Base-by-base conservation (phyloP, 2,113 vertebrate species). In the Carassius auratus region DNA sequence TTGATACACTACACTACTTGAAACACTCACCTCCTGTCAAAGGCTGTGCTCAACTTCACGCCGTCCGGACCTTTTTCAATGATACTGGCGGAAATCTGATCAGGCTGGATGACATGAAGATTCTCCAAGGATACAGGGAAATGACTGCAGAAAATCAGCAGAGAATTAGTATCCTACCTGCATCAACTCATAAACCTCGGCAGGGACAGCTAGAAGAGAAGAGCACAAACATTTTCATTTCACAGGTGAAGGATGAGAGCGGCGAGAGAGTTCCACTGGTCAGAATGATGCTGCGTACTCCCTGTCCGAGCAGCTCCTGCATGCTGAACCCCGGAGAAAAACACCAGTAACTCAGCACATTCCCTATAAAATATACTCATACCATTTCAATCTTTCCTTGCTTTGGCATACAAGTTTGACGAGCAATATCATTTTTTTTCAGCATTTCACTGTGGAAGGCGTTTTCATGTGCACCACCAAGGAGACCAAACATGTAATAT, bases 321-420 rank as follows among this genome's bases (percentile, higher is more conserved):
- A 99, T 98, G 90, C 96, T 97, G 94, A 95, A 96, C 3, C 97
- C 97, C 0, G 98, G 97, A 74, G 95, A 98, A 92, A 99, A 99
- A 90, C 98, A 99, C 98, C 98, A 99, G 84, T 98, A 99, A 79
- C 98, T 99, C 86, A 99, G 93, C 19, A 97, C 93, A 85, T 98
- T 99, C 5, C 97, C 98, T 99, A 87, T 1, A 84, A 2, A 38
- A 73, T 76, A 91, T 0, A 3, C 42, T 9, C 8, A 45, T 8
- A 75, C 45, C 21, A 73, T 19, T 3, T 75, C 13, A 81, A 33
- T 90, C 42, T 86, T 68, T 89, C 13, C 85, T 21, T 82, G 3
- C 42, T 19, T 45, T 15, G 15, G 73, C 57, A 76, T 61, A 69
- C 17, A 48, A 68, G 45, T 15, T 69, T 21, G 68, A 68, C 1